These are phyloP conservation scores for Esox lucius DNA, from an alignment of 2,797 vertebrate genomes.

Conservation along the genomic window DNA sequence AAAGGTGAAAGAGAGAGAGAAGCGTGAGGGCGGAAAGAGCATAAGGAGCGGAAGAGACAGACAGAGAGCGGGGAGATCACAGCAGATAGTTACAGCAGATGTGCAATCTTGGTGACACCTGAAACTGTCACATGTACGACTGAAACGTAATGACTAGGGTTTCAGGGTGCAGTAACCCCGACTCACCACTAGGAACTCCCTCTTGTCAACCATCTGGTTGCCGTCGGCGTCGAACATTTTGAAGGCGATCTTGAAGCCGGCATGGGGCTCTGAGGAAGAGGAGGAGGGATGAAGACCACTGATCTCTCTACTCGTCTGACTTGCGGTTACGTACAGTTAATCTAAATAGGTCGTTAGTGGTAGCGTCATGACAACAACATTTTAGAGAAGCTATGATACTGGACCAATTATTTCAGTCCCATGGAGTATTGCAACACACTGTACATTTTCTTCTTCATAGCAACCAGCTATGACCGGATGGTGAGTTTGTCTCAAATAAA, in stretches of 20 bases:
- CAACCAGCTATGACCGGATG: too few relatives aligned
- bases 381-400: too few relatives aligned
- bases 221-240: constrained; percentile 99
- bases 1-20: neutral
- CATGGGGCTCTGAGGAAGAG: constrained; percentile 88
- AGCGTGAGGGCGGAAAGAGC: neutral
- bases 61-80: neutral
- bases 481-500: too few relatives aligned
- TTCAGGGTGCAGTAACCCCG: constrained; percentile 25
- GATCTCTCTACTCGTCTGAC: neutral
- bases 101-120: neutral
- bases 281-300: neutral
- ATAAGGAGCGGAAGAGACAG: neutral
- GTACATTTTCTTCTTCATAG: too few relatives aligned
- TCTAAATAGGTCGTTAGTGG: too few relatives aligned
- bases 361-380: too few relatives aligned
- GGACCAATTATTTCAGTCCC: too few relatives aligned
- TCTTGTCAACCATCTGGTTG: constrained; percentile 99
- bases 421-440: too few relatives aligned
- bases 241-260: constrained; percentile 98
- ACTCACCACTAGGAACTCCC: constrained; percentile 98
- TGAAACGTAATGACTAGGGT: neutral
- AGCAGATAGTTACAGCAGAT: neutral
- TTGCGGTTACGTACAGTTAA: too few relatives aligned
- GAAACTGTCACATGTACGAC: neutral